phyloP scores from a whole-genome alignment of 2,113 vertebrate species.

The Pipra filicauda region DNA sequence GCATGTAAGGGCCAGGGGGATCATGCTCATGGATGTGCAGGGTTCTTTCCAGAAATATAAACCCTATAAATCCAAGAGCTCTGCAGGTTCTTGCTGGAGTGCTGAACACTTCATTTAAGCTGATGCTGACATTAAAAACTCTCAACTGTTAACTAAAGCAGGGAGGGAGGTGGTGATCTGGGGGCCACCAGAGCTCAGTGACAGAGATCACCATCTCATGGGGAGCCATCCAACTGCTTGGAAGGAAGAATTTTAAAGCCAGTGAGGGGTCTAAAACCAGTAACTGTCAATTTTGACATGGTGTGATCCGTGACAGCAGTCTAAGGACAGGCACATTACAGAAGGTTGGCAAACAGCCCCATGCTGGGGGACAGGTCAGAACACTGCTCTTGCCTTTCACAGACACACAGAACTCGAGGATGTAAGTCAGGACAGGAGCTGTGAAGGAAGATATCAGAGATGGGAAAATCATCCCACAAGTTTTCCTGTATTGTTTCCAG shows the following conservation, averaged over 20 bases:
- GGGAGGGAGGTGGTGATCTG: not conserved
- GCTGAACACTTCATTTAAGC: not conserved
- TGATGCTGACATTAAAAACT: not conserved
- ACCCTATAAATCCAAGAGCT: not conserved
- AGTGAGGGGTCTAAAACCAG: not conserved
- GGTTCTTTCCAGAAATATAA: not conserved
- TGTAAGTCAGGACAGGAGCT: not conserved
- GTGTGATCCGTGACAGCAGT: not conserved
- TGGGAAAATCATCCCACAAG: not conserved
- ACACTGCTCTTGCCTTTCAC: not conserved
- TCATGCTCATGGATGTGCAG: not conserved
- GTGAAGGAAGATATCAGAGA: not conserved
- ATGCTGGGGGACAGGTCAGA: not conserved
- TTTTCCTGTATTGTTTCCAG: not conserved
- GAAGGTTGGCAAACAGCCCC: not conserved
- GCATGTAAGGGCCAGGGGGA: not conserved
- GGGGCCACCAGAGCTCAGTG: not conserved
- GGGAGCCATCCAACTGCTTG: not conserved
- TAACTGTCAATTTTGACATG: not conserved
- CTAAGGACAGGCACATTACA: not conserved
- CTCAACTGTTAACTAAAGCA: rapidly evolving
- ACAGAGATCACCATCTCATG: not conserved
- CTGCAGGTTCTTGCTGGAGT: not conserved
- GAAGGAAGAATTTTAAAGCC: not conserved
- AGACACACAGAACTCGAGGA: not conserved